Evolutionary conservation across 1,140 invertebrate genomes (phyloP), one percentile per base, ranked within the genome.

Genomic region (Drosophila nebulosa): DNA sequence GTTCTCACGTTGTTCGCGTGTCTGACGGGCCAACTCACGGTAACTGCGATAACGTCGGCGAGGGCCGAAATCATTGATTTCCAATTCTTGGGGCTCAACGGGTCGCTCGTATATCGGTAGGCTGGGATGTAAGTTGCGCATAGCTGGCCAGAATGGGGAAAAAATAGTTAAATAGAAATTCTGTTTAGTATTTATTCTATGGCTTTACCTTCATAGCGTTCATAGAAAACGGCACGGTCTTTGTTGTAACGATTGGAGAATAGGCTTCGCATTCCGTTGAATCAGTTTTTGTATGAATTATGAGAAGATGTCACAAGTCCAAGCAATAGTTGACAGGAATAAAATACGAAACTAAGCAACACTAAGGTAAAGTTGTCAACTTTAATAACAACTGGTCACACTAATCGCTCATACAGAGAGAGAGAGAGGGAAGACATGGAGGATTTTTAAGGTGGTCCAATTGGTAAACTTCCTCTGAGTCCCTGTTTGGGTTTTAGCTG

Each of bases 201-300:
- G 27, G 7, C 50, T 30, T 39, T 18, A 74, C 71, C 69, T 55
- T 74, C 71, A 24, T 74, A 66, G 1, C 55, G 55, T 0, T 74
- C 71, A 24, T 74, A 73, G 6, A 73, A 73, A 5, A 55, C 36
- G 0, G 24, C 9, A 1, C 69, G 62, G 9, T 59, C 65, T 6
- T 60, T 60, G 2, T 65, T 6, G 30, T 73, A 74, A 1, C 71
- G 71, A 60, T 66, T 53, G 16, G 71, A 74, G 22, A 74, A 66
- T 4, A 74, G 0, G 26, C 69, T 74, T 0, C 69, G 62, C 71
- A 73, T 70, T n/a, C n/a, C n/a, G 4, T 16, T n/a, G 4, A 32
- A 10, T 30, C 27, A 9, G 7, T 30, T 30, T 30, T 9, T 9
- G 10, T 3, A 32, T 0, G 30, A 32, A 32, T 12, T n/a, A n/a